Evolutionary conservation across 2,888 invertebrate species (phyloP).

Genomic region (Cheilosia grossa): DNA sequence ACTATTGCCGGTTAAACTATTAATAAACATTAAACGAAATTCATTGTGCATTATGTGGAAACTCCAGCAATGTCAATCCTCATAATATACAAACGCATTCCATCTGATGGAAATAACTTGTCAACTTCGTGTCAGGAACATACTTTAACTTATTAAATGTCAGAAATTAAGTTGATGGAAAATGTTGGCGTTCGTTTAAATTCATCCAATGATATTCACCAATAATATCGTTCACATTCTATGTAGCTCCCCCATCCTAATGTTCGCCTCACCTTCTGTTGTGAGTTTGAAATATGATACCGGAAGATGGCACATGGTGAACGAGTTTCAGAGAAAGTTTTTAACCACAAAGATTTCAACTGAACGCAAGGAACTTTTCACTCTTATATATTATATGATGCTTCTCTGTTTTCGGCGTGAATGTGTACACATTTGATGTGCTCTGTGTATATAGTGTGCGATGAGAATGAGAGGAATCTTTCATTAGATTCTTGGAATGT

Average conservation of each 20-base stretch:
- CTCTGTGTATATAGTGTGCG: background rate
- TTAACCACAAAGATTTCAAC: slow-evolving; percentile 36
- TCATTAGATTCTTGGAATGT: slow-evolving; percentile 1
- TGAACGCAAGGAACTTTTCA: slow-evolving; percentile 25
- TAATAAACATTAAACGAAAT: background rate
- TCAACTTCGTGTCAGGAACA: slow-evolving; percentile 55
- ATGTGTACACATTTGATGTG: slow-evolving; percentile 15
- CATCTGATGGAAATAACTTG: slow-evolving; percentile 16
- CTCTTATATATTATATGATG: background rate
- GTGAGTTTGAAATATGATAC: background rate
- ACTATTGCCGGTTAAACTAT: background rate
- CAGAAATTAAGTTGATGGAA: slow-evolving; percentile 46
- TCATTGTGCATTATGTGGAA: background rate
- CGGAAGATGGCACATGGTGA: slow-evolving; percentile 32
- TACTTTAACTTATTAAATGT: slow-evolving; percentile 41
- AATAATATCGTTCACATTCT: slow-evolving; percentile 3
- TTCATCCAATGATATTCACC: slow-evolving; percentile 16
- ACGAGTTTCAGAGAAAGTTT: slow-evolving; percentile 29
- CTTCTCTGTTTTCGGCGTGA: slow-evolving; percentile 21
- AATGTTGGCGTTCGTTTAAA: slow-evolving; percentile 29
- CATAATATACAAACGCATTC: background rate
- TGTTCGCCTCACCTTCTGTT: background rate
- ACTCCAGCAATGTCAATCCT: background rate
- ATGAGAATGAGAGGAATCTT: background rate
- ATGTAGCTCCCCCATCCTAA: too few species aligned